Evolutionary conservation across 1,140 invertebrate genomes (phyloP), one percentile per base, ranked within the genome.

Genomic region (Lepidurus apus): DNA sequence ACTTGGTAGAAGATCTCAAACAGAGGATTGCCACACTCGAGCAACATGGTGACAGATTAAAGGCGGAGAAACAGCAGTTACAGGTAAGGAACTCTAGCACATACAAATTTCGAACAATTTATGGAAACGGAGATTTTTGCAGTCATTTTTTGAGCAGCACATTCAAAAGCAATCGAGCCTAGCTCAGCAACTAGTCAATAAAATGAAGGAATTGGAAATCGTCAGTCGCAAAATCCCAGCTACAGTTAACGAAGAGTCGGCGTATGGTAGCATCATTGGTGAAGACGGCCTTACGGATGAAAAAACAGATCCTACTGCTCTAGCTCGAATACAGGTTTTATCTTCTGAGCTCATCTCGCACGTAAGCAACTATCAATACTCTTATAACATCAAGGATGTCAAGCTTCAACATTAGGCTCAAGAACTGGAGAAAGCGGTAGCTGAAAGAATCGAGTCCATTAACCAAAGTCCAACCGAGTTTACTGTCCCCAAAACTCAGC

Each of bases 291-390:
- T 17, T 11, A 21, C 6, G 21, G 53, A 65, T 65, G 6, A 4
- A 7, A 65, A 7, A 65, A 65, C n/a, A 3, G 53, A 65, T 21
- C 53, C 53, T 65, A 13, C 13, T 65, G 53, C 53, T 77, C 76
- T 83, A 26, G 82, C 83, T 44, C 82, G 81, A 45, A 82, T 86
- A n/a, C 85, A 87, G 81, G 83, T 85, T 79, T 80, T 86, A 74
- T 85, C 85, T 43, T 81, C 82, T 8, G 83, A 86, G 80, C 81
- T 86, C 17, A 73, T 85, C 5, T 81, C 82, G 73, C 81, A 86
- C 82, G 86, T 86, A 82, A 83, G 74, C 34, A 47, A 47, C 7
- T 17, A 47, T 11, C 17, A 47, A 11, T 17, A 47, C 6, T 7
- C 10, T 47, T 11, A 47, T 17, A 47, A 47, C 10, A 10, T 17